Conservation (phyloP, 2,797 vertebrate species). For the Mastacembelus armatus region DNA sequence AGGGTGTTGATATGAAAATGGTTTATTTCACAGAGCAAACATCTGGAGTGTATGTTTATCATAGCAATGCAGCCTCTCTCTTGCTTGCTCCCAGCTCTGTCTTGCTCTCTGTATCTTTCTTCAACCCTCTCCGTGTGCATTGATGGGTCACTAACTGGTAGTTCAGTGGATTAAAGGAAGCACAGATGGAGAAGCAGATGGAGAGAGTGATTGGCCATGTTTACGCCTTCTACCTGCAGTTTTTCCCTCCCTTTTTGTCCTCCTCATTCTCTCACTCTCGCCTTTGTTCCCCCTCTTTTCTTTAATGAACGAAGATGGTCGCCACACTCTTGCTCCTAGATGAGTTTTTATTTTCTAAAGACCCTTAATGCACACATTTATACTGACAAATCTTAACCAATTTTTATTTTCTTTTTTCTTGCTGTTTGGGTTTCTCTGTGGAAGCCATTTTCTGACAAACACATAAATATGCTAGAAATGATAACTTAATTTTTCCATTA, state of each 20-base stretch:
- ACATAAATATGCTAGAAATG: neutral
- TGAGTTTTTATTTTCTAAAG: slow-evolving; percentile 44
- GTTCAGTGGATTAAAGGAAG: slow-evolving; percentile 85
- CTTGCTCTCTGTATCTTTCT: slow-evolving; percentile 51
- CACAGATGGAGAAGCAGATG: slow-evolving; percentile 88
- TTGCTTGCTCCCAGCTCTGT: slow-evolving; percentile 19
- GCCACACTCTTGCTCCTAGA: slow-evolving; percentile 36
- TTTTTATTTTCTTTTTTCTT: slow-evolving; percentile 10
- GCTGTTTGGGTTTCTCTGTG: slow-evolving; percentile 9
- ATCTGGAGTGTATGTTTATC: slow-evolving; percentile 59
- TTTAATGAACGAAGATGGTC: slow-evolving; percentile 68
- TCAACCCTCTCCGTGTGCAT: slow-evolving; percentile 71
- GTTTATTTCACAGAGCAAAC: slow-evolving; percentile 61
- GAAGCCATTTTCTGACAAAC: slow-evolving; percentile 9
- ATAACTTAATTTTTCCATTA: neutral
- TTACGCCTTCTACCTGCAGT: slow-evolving; percentile 85
- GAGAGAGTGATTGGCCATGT: slow-evolving; percentile 85
- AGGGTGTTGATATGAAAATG: slow-evolving; percentile 64
- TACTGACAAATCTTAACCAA: slow-evolving; percentile 22
- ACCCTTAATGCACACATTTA: slow-evolving; percentile 33
- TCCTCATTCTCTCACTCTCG: slow-evolving; percentile 49
- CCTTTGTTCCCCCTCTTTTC: slow-evolving; percentile 54
- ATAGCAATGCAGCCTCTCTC: slow-evolving; percentile 17
- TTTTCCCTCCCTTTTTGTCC: slow-evolving; percentile 62
- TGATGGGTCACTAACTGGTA: slow-evolving; percentile 83